Conservation (phyloP, 2,888 invertebrate species). For the Taphrorychus bicolor region DNA sequence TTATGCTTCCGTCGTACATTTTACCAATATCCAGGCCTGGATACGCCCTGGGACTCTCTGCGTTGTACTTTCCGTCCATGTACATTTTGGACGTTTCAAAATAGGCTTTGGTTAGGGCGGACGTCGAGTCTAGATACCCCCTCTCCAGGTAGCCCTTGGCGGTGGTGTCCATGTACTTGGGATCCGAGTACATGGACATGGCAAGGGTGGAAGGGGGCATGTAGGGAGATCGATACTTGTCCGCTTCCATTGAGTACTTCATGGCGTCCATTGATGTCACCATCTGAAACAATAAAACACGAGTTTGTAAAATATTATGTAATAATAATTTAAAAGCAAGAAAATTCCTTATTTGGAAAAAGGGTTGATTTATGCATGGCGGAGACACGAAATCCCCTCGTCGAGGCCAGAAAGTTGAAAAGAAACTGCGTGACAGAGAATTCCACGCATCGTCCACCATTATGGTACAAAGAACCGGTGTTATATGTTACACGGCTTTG, state of each 20-base stretch:
- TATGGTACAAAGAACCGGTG: constrained; percentile 56
- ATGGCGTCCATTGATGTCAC: constrained; percentile 79
- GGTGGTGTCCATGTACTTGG: constrained; percentile 68
- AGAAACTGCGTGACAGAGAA: constrained; percentile 45
- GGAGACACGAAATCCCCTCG: constrained; percentile 20
- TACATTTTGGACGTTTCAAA: constrained; percentile 74
- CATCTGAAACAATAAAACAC: constrained; percentile 62
- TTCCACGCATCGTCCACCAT: constrained; percentile 50
- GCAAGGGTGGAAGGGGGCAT: constrained; percentile 69
- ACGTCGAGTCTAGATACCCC: constrained; percentile 71
- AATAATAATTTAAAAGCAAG: background rate
- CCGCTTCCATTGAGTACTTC: constrained; percentile 80
- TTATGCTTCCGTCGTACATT: constrained; percentile 62
- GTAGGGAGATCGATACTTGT: constrained; percentile 77
- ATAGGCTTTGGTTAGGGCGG: constrained; percentile 75
- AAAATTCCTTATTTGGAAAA: constrained; percentile 24
- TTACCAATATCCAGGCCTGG: constrained; percentile 70
- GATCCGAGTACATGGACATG: constrained; percentile 76
- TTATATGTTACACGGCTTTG: constrained; percentile 57
- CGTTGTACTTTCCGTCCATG: constrained; percentile 67
- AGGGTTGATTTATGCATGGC: constrained; percentile 25
- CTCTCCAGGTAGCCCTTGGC: constrained; percentile 67
- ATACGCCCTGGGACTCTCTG: constrained; percentile 59
- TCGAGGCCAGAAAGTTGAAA: constrained; percentile 16
- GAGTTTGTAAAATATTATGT: no score